These are phyloP conservation scores for Trachythela sp. DNA, from an alignment of 64 coral and sea anemone genomes.

Conservation along the genomic window DNA sequence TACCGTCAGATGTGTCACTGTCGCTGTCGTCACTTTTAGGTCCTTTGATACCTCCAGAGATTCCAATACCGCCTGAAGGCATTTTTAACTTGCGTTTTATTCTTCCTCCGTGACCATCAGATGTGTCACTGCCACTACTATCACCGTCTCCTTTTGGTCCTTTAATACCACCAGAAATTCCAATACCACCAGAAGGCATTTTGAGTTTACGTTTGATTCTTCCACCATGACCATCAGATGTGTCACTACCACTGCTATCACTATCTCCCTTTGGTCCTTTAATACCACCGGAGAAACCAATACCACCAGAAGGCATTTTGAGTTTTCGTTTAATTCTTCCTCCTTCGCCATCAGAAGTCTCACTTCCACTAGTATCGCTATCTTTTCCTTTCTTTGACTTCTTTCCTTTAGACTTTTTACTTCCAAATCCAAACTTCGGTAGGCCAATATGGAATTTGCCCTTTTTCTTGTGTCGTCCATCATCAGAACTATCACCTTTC, in stretches of 20 bases:
- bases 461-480: background rate
- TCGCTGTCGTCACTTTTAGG: background rate
- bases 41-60: background rate
- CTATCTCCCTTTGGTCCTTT: background rate
- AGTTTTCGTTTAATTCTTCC: background rate
- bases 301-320: background rate
- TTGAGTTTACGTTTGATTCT: constrained; percentile 1
- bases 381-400: background rate
- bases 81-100: background rate
- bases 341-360: background rate
- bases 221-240: constrained; percentile 9
- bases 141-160: background rate
- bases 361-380: background rate
- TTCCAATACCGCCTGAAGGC: background rate
- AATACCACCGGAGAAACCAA: background rate
- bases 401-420: background rate
- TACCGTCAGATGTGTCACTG: background rate
- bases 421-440: background rate
- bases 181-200: background rate
- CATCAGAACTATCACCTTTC: background rate
- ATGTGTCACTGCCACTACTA: background rate
- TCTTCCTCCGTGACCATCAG: background rate
- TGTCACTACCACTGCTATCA: constrained; percentile 5
- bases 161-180: background rate
- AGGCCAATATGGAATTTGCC: background rate